Base-by-base conservation (phyloP, 2,888 invertebrate species). In the Dryadula phaetusa region DNA sequence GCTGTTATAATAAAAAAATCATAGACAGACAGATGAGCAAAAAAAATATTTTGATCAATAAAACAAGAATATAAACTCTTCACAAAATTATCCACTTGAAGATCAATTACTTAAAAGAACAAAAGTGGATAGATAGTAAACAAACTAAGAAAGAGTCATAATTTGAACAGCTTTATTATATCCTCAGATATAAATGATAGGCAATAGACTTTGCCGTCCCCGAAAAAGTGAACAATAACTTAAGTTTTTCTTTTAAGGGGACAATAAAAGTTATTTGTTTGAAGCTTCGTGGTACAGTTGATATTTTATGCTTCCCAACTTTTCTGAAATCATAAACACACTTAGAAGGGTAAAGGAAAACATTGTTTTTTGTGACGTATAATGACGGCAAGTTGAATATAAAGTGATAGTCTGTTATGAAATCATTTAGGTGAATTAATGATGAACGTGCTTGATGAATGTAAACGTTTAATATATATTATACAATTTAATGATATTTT, bases 191-290 rank as follows among this genome's bases (percentile, higher is more conserved):
- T 64, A 70, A 70, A 70, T 67, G 64, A 61, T 56, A 70, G 66
- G 67, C 64, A 67, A 70, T 67, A 63, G 69, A 66, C 66, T 67
- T 69, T 66, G 69, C 66, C 63, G 65, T 64, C 52, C 58, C 67
- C 71, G 56, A 67, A 72, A 67, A 69, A 62, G 66, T 72, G 69
- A 69, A 66, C 61, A 65, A 73, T 69, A 64, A 68, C 63, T 60
- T 65, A 72, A 71, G 66, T 70, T 72, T 69, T 72, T 62, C 67
- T 70, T 68, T 72, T 70, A 53, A 67, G 54, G 62, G 52, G 32
- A 56, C 44, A 67, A 69, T 67, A 71, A 74, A 67, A 52, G 63
- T 64, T 58, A 58, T 56, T 69, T 49, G 40, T 53, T 62, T 56
- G 46, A 18, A 60, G 16, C 28, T 60, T 6, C 25, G 14, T 40